These are phyloP conservation scores for Ascidia mentula DNA, from an alignment of 23 tunicate genomes.

Conservation along the genomic window DNA sequence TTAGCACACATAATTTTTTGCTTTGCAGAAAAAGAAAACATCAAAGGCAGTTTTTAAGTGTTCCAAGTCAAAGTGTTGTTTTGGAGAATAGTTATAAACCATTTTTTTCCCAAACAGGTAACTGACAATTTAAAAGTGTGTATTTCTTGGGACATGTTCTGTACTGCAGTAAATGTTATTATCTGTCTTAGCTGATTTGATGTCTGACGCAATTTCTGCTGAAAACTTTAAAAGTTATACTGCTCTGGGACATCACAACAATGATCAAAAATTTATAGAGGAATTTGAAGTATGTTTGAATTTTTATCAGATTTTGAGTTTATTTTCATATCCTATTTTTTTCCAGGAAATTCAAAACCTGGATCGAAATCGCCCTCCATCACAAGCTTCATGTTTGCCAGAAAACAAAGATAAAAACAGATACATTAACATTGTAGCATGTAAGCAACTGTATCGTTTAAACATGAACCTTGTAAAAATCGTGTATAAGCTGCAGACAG, in stretches of 20 bases:
- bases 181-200: constrained; percentile 35
- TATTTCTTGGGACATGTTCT: background rate
- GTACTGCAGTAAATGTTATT: background rate
- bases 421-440: constrained; percentile 79
- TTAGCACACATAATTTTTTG: no score
- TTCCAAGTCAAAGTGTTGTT: background rate
- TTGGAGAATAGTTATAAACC: background rate
- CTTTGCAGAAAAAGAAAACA: background rate
- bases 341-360: constrained; percentile 58
- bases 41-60: background rate
- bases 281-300: constrained; percentile 69
- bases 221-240: constrained; percentile 58
- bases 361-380: constrained; percentile 4
- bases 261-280: constrained; percentile 53
- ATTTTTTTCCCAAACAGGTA: background rate
- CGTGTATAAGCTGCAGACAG: no score
- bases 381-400: constrained; percentile 33
- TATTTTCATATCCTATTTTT: background rate
- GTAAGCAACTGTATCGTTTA: constrained; percentile 27
- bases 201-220: constrained; percentile 38
- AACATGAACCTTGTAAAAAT: no score
- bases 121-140: background rate
- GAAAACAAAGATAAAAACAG: constrained; percentile 70
- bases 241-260: constrained; percentile 53
- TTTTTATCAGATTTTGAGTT: background rate